Percentiles rank a stretch among this genome's conserved stretches.
phyloP scores from a whole-genome alignment of 2,113 vertebrate genomes.

The Eurypyga helias region DNA sequence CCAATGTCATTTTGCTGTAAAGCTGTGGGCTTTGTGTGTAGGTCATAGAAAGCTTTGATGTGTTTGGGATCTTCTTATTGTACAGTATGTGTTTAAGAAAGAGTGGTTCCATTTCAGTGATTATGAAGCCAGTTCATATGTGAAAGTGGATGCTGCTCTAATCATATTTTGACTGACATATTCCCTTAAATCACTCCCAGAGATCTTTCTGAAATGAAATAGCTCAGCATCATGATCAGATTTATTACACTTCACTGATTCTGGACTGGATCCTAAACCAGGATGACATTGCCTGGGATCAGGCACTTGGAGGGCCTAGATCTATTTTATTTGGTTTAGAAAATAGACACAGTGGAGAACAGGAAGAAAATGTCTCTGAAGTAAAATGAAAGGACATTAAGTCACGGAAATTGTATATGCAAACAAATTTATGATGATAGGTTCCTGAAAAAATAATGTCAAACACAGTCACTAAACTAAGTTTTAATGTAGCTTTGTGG shows the following conservation, averaged over 20 bases:
- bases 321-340: not conserved
- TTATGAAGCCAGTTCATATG: not conserved
- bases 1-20: not conserved
- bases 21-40: not conserved
- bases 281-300: not conserved
- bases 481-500: not conserved
- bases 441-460: not conserved
- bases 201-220: not conserved
- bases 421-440: not conserved
- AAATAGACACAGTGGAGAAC: not conserved
- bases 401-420: not conserved
- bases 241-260: not conserved
- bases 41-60: not conserved
- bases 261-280: not conserved
- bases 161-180: not conserved
- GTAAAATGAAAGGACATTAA: not conserved
- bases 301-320: not conserved
- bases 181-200: not conserved
- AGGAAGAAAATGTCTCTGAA: not conserved
- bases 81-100: not conserved
- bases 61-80: not conserved
- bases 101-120: not conserved
- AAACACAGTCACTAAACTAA: not conserved
- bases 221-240: not conserved
- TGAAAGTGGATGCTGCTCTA: not conserved